Percentiles rank a stretch among this genome's conserved stretches.
Evolutionary conservation across 37 sponge, comb jelly and placozoan genomes (phyloP).

Genomic region (Chondrosia reniformis): DNA sequence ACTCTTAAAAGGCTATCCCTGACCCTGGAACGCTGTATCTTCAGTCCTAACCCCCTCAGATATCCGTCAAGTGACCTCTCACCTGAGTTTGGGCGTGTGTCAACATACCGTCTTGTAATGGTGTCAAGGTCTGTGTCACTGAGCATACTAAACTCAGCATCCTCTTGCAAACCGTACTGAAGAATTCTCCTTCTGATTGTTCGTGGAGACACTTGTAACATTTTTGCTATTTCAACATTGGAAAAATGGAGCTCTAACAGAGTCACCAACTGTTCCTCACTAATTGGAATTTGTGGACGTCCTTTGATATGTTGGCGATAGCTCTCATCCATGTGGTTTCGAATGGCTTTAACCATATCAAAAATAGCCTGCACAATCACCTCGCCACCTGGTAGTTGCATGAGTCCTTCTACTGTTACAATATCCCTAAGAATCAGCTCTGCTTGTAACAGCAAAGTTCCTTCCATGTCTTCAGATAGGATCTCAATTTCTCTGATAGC

Average conservation of each 20-base stretch:
- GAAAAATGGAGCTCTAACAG: conserved; percentile 14
- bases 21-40: conserved; percentile 13
- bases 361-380: not conserved
- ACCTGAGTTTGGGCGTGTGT: conserved; percentile 20
- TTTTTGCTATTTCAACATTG: conserved; percentile 14
- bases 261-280: conserved; percentile 6
- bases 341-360: not conserved
- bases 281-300: conserved; percentile 22
- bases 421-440: conserved; percentile 2
- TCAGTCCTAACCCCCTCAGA: conserved; percentile 7
- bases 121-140: conserved; percentile 27
- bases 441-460: not conserved
- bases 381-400: not conserved
- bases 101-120: conserved; percentile 18
- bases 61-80: conserved; percentile 24
- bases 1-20: conserved; percentile 12
- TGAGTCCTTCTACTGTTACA: not conserved
- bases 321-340: not conserved
- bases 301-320: not conserved
- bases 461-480: not conserved
- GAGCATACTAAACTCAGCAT: not conserved
- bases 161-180: conserved; percentile 18
- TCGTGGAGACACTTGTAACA: conserved; percentile 22
- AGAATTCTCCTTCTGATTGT: conserved; percentile 28
- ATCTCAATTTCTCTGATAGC: not conserved